Conservation (phyloP, 1,140 invertebrate species). For the Aphelenchoides fujianensis region DNA sequence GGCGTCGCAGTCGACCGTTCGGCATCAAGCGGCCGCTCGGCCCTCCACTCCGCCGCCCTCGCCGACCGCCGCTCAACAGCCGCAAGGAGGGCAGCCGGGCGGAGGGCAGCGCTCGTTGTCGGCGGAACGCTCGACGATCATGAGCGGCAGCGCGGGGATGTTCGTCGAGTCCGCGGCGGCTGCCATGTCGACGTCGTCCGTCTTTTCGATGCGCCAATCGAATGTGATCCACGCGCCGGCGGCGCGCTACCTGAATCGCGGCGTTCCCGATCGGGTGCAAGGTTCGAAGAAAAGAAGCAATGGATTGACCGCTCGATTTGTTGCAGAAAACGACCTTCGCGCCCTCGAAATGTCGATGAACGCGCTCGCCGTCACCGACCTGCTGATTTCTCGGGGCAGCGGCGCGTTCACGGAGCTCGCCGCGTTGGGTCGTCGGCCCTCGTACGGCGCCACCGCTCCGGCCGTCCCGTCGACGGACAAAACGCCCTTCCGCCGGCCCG, state of each 20-base stretch:
- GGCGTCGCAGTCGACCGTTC: not conserved
- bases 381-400: slow-evolving; percentile 9
- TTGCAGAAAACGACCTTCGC: slow-evolving; percentile 34
- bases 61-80: not conserved
- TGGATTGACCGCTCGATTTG: no score
- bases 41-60: not conserved
- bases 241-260: not conserved
- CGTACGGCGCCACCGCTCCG: not conserved
- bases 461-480: not conserved
- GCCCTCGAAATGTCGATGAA: slow-evolving; percentile 51
- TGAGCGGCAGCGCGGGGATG: not conserved
- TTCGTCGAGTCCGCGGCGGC: slow-evolving; percentile 17
- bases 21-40: not conserved
- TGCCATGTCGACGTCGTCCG: slow-evolving; percentile 7
- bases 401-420: not conserved
- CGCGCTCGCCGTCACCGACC: slow-evolving; percentile 38
- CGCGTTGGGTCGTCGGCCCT: not conserved
- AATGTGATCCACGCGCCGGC: slow-evolving; percentile 16
- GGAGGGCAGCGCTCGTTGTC: no score
- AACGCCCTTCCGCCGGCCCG: slow-evolving; percentile 2
- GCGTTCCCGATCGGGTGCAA: not conserved
- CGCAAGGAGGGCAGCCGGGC: no score
- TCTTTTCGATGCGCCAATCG: slow-evolving; percentile 12
- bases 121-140: not conserved
- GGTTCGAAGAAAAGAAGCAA: no score